Conservation (phyloP, 2,113 vertebrate species). For the Solea solea region DNA sequence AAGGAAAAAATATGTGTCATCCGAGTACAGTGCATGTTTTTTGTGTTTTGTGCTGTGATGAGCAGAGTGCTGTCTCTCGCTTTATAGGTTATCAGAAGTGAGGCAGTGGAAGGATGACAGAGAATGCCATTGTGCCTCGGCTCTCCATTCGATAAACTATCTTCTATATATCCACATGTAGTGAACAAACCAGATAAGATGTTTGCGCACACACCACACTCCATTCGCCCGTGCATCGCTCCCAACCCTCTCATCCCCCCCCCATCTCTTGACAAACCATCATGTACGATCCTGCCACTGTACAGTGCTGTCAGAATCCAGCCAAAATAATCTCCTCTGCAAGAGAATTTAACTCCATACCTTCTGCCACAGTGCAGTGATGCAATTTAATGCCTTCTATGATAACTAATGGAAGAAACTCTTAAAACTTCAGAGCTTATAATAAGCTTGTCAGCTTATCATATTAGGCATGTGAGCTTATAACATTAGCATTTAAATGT, state of each 20-base stretch:
- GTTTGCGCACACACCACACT: constrained; percentile 29
- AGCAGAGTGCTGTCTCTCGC: constrained; percentile 13
- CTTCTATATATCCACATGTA: constrained; percentile 41
- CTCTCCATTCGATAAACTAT: constrained; percentile 39
- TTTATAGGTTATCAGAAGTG: constrained; percentile 34
- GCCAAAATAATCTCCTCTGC: constrained; percentile 82
- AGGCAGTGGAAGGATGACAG: constrained; percentile 30
- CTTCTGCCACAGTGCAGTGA: constrained; percentile 75
- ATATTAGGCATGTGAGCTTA: constrained; percentile 88
- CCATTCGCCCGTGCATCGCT: constrained; percentile 19
- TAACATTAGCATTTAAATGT: constrained; percentile 88
- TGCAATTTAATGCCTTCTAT: constrained; percentile 82
- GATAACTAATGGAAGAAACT: constrained; percentile 85
- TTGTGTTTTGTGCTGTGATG: constrained; percentile 21
- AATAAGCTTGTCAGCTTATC: constrained; percentile 89
- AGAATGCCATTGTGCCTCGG: constrained; percentile 4
- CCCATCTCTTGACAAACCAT: constrained; percentile 72
- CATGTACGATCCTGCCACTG: constrained; percentile 68
- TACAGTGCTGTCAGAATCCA: constrained; percentile 77
- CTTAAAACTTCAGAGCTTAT: constrained; percentile 86
- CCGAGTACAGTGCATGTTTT: neutral
- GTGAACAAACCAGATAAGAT: constrained; percentile 41
- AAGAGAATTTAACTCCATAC: constrained; percentile 83
- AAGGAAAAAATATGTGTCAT: neutral
- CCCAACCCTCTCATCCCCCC: neutral